Percentiles rank a stretch among this genome's conserved stretches.
Evolutionary conservation across 2,888 invertebrate species (phyloP).

Genomic region (Polydrusus pterygomalis): DNA sequence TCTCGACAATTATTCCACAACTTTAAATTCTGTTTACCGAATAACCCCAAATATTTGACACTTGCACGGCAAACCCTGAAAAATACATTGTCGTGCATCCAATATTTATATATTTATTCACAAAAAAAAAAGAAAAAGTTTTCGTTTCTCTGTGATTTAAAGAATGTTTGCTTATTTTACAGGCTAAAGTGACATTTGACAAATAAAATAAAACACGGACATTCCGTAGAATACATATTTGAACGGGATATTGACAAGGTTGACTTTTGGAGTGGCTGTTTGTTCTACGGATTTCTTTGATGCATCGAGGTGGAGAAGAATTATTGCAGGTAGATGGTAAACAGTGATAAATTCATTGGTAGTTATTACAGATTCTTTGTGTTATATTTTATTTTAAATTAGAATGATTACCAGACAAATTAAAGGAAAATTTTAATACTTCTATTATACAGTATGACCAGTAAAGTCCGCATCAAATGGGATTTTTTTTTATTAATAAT

Average conservation of each 20-base stretch:
- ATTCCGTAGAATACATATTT: conserved; percentile 71
- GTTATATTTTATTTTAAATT: too few species aligned
- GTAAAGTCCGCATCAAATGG: too few species aligned
- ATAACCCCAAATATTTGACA: conserved; percentile 47
- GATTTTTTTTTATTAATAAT: too few species aligned
- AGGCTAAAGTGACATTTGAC: conserved; percentile 70
- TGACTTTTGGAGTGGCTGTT: conserved; percentile 61
- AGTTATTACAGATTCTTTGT: background rate
- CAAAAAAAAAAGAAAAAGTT: conserved; percentile 57
- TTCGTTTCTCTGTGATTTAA: conserved; percentile 60
- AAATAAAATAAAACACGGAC: conserved; percentile 71
- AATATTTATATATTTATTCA: conserved; percentile 50
- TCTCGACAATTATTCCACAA: background rate
- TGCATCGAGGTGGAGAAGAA: conserved; percentile 39
- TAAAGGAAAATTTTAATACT: too few species aligned
- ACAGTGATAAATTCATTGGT: conserved; percentile 26
- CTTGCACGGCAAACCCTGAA: conserved; percentile 39
- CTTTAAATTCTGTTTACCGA: background rate
- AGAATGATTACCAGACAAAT: too few species aligned
- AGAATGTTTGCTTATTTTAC: conserved; percentile 65
- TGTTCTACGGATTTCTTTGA: conserved; percentile 37
- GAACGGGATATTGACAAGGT: conserved; percentile 66
- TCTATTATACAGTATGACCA: too few species aligned
- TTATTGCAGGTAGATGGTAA: conserved; percentile 52
- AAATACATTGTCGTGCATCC: conserved; percentile 47